Conservation (phyloP, 2,113 vertebrate genomes). For the Tachycineta bicolor region DNA sequence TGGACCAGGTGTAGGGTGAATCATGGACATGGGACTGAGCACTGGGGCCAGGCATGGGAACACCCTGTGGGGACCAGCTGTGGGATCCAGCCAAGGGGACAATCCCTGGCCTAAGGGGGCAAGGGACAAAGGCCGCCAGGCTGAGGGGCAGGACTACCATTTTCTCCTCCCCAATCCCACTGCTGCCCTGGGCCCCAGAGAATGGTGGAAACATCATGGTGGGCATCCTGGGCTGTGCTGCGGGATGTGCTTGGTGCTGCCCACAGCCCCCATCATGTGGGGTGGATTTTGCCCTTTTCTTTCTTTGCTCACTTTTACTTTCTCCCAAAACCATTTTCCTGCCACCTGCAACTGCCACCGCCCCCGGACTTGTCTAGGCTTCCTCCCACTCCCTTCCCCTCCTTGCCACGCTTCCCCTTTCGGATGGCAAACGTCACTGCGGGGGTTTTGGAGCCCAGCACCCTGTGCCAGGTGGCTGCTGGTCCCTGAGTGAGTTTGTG, state of each 20-base stretch:
- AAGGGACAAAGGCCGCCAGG: not conserved
- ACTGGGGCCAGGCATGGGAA: no score
- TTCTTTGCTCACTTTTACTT: not conserved
- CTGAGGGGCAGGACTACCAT: not conserved
- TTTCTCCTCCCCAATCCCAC: not conserved
- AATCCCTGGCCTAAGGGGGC: rapidly evolving
- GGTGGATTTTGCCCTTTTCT: not conserved
- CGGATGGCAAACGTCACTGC: not conserved
- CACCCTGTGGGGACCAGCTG: no score
- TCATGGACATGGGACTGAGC: not conserved
- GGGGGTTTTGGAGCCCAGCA: not conserved
- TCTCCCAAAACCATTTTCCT: constrained; percentile 21
- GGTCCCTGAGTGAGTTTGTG: not conserved
- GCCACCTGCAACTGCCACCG: not conserved
- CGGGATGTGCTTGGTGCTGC: not conserved
- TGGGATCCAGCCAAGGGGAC: not conserved
- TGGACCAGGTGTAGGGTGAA: rapidly evolving
- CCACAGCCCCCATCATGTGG: rapidly evolving
- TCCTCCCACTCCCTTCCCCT: constrained; percentile 33
- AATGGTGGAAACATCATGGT: rapidly evolving
- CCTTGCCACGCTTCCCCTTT: not conserved
- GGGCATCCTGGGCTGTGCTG: not conserved
- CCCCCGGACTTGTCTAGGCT: not conserved
- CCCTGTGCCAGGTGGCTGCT: not conserved
- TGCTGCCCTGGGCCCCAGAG: rapidly evolving